Base-by-base conservation (phyloP, 92 coral and sea anemone genomes). In the Micromussa lordhowensis region DNA sequence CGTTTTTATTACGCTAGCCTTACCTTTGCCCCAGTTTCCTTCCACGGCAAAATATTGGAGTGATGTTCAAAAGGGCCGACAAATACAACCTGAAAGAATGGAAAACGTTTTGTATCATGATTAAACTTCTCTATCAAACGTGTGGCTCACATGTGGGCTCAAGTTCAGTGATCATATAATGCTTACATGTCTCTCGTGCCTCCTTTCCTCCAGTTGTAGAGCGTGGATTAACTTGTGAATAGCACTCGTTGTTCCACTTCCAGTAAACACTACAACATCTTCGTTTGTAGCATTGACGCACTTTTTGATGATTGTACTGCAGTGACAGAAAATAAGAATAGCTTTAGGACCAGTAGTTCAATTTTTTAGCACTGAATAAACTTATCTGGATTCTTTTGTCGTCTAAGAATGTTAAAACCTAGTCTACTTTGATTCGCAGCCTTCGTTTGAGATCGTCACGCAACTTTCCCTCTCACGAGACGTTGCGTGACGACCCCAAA, bases 61-160 rank as follows among this genome's bases (percentile, higher is more conserved):
- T 94, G 97, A 82, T 94, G 97, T 64, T 94, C 97, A 87, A 94
- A 94, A n/a, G 97, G 97, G 66, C 97, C 97, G 5, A 94, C 95
- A 90, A 94, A 90, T 40, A 94, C 94, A 22, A 91, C 97, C 97
- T 94, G 78, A 35, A 87, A 75, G 18, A 28, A 76, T 31, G 58
- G 19, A 82, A 32, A 26, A 30, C 55, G 6, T 16, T 36, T 59
- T 38, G n/a, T 55, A 55, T 58, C 17, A 17, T 1, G 4, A 1
- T 40, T 40, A 40, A 17, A 58, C 21, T 15, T 2, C 64, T 58
- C 18, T 18, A 61, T 24, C 29, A 24, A n/a, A 61, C 24, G n/a
- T 1, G 68, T 57, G 18, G 63, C 63, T 57, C 58, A 54, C 51
- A 11, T 44, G 8, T 44, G 51, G n/a, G 22, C 21, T 55, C 22